A percentile compares a stretch with the other conserved stretches of the same genome.
Evolutionary conservation across 1,140 invertebrate species (phyloP).

Genomic region (Akabosia matsudoensis): DNA sequence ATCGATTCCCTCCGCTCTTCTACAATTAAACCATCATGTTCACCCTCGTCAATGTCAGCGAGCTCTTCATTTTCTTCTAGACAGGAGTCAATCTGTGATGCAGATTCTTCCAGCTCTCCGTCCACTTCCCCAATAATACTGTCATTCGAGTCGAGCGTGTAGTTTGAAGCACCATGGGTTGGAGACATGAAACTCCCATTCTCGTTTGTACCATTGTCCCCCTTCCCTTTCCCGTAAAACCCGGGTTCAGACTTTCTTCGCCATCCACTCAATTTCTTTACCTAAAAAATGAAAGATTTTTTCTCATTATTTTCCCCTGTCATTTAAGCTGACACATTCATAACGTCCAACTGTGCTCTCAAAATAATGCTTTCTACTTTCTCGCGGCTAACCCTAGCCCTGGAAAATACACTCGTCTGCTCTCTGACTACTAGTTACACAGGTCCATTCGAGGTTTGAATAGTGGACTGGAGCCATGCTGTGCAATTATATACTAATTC

Average conservation of each 20-base stretch:
- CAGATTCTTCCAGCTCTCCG: conserved; percentile 37
- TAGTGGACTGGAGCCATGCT: too few relatives aligned
- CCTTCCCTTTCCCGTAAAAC: conserved; percentile 34
- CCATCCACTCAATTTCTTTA: conserved; percentile 54
- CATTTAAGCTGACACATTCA: not conserved
- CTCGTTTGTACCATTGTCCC: conserved; percentile 20
- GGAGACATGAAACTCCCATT: conserved; percentile 33
- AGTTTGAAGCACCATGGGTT: conserved; percentile 31
- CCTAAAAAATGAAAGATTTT: conserved; percentile 28
- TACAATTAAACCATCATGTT: not conserved
- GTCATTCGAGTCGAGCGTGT: conserved; percentile 43
- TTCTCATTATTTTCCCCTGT: not conserved
- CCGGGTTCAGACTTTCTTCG: conserved; percentile 70
- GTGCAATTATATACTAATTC: too few relatives aligned
- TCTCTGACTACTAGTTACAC: too few relatives aligned
- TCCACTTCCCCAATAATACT: conserved; percentile 44
- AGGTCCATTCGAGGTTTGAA: too few relatives aligned
- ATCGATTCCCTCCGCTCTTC: conserved; percentile 58
- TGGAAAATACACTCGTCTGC: too few relatives aligned
- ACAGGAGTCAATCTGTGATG: conserved; percentile 38
- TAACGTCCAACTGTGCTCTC: too few relatives aligned
- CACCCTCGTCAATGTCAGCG: conserved; percentile 35
- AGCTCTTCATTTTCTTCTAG: conserved; percentile 22
- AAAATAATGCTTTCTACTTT: too few relatives aligned
- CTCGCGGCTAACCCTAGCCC: too few relatives aligned